phyloP scores from a whole-genome alignment of 2,888 invertebrate species.

The Pinctada fucata region DNA sequence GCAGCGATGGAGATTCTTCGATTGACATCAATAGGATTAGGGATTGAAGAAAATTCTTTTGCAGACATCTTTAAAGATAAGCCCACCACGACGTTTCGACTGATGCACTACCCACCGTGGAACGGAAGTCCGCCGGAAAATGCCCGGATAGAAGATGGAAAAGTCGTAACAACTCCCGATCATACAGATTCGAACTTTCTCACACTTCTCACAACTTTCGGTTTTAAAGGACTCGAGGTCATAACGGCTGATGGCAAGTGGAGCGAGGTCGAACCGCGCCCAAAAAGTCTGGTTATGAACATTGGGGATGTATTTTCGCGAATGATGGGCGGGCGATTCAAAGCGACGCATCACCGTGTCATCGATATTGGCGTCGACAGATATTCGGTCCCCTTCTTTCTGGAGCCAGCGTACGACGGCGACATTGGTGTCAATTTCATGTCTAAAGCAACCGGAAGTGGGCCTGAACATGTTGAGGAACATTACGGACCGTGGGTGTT shows the following conservation, averaged over 20 bases:
- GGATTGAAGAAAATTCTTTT: slow-evolving; percentile 53
- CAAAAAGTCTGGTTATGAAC: slow-evolving; percentile 59
- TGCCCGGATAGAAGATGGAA: slow-evolving; percentile 50
- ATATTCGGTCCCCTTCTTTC: slow-evolving; percentile 59
- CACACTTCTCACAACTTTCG: slow-evolving; percentile 52
- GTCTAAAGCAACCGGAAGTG: slow-evolving; percentile 44
- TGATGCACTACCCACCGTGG: slow-evolving; percentile 61
- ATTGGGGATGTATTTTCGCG: slow-evolving; percentile 59
- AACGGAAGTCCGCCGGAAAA: slow-evolving; percentile 42
- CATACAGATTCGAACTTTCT: slow-evolving; percentile 60
- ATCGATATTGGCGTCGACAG: slow-evolving; percentile 54
- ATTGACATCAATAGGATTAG: slow-evolving; percentile 54
- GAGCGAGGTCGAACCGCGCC: slow-evolving; percentile 53
- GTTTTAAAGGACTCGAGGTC: slow-evolving; percentile 55
- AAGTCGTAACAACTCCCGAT: slow-evolving; percentile 52
- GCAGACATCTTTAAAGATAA: slow-evolving; percentile 54
- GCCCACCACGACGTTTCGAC: slow-evolving; percentile 54
- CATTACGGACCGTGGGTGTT: slow-evolving; percentile 35
- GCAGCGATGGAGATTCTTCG: slow-evolving; percentile 53
- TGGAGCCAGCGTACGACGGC: slow-evolving; percentile 55
- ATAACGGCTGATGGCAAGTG: slow-evolving; percentile 44
- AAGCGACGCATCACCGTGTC: slow-evolving; percentile 59
- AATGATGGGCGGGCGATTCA: slow-evolving; percentile 57
- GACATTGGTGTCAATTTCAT: slow-evolving; percentile 56
- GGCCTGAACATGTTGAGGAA: slow-evolving; percentile 47